Evolutionary conservation across 1,140 invertebrate species (phyloP), one percentile per base, ranked within the genome.

Genomic region (Ostrea edulis): DNA sequence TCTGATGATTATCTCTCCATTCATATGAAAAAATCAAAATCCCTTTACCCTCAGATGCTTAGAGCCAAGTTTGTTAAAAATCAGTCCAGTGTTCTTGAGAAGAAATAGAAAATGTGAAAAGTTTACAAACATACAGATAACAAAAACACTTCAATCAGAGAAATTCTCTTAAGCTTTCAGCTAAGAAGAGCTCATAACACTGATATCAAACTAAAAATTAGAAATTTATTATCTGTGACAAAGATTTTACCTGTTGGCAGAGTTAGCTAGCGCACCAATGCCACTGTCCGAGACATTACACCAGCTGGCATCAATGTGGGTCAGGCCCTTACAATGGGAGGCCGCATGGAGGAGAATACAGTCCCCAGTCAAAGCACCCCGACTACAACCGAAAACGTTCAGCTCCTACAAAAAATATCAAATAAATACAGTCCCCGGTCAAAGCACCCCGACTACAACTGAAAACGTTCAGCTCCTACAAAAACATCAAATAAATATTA

Each of bases 271-370:
- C n/a, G 94, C 93, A 55, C 91, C 89, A n/a, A 95, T 86, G 4
- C 93, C 93, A 82, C 90, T 92, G 88, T 94, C 93, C 20, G 91
- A 94, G 25, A 94, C 90, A 89, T 93, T 91, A 82, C 92, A 93
- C 93, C 92, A 95, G 89, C 94, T 94, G 82, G 92, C 92, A 89
- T 95, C 94, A 14, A 95, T 82, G 89, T 94, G 93, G 53, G 94
- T 95, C 58, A 95, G 88, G 58, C 93, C 88, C 22, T 91, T 90
- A 92, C 94, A 95, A 25, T 91, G 87, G 0, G 89, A 88, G 17
- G 94, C 90, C 0, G 93, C 94, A 85, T 93, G 92, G 2, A 93
- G 87, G 86, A 95, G 86, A n/a, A 95, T 90, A 83, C 91, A 91
- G 82, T 94, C 92, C 62, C 94, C 94, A n/a, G 90, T 93, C 84